Evolutionary conservation across 53 echinoderm and acorn worm species (phyloP).

Genomic region (Hippasteria phrygiana): DNA sequence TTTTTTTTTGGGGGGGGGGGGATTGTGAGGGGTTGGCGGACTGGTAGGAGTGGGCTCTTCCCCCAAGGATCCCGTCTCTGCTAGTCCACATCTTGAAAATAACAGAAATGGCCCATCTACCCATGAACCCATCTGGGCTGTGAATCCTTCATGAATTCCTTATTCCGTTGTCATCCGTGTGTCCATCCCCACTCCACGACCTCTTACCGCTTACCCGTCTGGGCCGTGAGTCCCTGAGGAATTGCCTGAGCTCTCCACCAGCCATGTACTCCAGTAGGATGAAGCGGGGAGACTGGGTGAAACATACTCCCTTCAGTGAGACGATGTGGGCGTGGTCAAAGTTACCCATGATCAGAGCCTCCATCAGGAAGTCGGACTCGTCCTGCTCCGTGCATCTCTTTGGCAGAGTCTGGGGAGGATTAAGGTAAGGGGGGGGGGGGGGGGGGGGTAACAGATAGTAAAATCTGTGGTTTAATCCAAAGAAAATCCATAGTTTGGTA

Average conservation of each 20-base stretch:
- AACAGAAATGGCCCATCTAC: too few species aligned
- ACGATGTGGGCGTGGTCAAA: constrained; percentile 89
- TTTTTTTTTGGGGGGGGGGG: too few species aligned
- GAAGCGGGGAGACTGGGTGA: constrained; percentile 87
- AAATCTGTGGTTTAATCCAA: background rate
- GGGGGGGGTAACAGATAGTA: background rate
- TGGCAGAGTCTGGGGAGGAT: constrained; percentile 72
- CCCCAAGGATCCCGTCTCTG: too few species aligned
- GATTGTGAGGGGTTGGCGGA: too few species aligned
- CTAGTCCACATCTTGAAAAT: too few species aligned
- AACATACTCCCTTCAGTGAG: constrained; percentile 87
- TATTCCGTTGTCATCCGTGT: too few species aligned
- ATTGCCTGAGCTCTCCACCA: constrained; percentile 92
- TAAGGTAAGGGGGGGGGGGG: background rate
- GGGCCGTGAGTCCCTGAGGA: constrained; percentile 89
- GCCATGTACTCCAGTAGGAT: constrained; percentile 92
- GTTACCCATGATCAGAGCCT: constrained; percentile 93
- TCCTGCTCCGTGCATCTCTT: constrained; percentile 81
- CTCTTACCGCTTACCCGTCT: constrained; percentile 53
- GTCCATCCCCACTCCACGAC: background rate
- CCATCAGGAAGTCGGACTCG: constrained; percentile 94
- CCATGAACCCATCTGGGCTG: too few species aligned
- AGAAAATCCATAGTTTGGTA: background rate
- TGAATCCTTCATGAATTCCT: too few species aligned
- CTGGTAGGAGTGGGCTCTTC: too few species aligned